phyloP scores from a whole-genome alignment of 2,113 vertebrate species.

The Heteronetta atricapilla region DNA sequence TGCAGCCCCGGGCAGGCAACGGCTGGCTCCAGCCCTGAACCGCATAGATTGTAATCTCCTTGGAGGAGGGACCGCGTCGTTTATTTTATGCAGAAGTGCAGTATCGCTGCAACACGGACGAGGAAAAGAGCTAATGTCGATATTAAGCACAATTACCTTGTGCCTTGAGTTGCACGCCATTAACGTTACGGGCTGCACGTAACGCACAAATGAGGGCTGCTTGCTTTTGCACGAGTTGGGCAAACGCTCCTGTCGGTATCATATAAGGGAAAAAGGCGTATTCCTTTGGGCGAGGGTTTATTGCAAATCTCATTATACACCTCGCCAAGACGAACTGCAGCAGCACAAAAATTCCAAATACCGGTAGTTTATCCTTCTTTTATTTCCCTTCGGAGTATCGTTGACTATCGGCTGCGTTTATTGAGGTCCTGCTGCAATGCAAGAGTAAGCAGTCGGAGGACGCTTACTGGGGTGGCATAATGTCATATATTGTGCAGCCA shows the following conservation, averaged over 20 bases:
- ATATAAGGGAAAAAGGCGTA: background rate
- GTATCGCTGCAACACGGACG: background rate
- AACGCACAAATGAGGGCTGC: background rate
- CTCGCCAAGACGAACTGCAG: background rate
- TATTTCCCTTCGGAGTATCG: background rate
- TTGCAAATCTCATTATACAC: constrained; percentile 50
- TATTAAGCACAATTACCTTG: background rate
- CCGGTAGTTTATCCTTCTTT: constrained; percentile 38
- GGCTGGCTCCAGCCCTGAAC: background rate
- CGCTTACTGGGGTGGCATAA: background rate
- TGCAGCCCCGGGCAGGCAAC: background rate
- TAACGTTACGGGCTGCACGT: background rate
- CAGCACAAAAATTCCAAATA: background rate
- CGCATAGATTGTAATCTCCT: background rate
- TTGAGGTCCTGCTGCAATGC: background rate
- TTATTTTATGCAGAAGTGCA: background rate
- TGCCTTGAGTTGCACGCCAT: background rate
- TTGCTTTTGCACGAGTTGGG: background rate
- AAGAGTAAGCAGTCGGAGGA: background rate
- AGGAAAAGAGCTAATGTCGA: background rate
- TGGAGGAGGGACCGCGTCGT: background rate
- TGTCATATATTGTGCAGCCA: background rate
- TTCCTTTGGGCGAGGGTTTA: constrained; percentile 23
- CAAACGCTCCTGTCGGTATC: background rate
- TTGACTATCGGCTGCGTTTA: background rate